Base-by-base conservation (phyloP, 92 coral and sea anemone genomes). In the Pocillopora meandrina region DNA sequence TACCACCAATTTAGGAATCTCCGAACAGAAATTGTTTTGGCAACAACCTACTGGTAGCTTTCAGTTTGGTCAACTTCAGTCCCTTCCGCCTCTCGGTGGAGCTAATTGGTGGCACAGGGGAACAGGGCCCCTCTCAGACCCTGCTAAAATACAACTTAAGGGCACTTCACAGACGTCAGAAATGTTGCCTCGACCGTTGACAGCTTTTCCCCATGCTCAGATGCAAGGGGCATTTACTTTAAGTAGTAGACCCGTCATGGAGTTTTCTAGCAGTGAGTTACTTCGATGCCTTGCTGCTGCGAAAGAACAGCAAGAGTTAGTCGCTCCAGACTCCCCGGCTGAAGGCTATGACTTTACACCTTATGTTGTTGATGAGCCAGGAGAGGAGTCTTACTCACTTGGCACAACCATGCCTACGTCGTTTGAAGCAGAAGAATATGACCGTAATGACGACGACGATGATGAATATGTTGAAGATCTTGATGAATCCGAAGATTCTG, bases 51-150 rank as follows among this genome's bases (percentile, higher is more conserved):
- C 87, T 80, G 67, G 92, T 70, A 84, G 82, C 58, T 83, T 82
- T 69, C 83, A 66, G 81, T 90, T 90, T 68, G 89, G 92, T 1
- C 89, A 84, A 69, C 82, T 83, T 61, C 88, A 83, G 56, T 61
- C 77, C 23, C 84, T 74, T 16, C 90, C 83, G 58, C 90, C 92
- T n/a, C 82, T 86, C 31, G 92, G 86, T 64, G 98, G 93, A 36
- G 79, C 85, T 60, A 84, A 86, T 58, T 33, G 42, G 75, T 83
- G 87, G 89, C 88, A 80, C 72, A 92, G 93, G 56, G 92, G 92
- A 63, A 76, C 90, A 74, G 74, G 79, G 36, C 84, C 89, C 3
- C 66, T 87, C 79, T 61, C 20, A n/a, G 31, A 81, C 16, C 61
- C 79, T 33, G 57, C 78, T 6, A 55, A 18, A 9, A 13, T 72